Base-by-base conservation (phyloP, 2,888 invertebrate species). In the Brachyptera risi region DNA sequence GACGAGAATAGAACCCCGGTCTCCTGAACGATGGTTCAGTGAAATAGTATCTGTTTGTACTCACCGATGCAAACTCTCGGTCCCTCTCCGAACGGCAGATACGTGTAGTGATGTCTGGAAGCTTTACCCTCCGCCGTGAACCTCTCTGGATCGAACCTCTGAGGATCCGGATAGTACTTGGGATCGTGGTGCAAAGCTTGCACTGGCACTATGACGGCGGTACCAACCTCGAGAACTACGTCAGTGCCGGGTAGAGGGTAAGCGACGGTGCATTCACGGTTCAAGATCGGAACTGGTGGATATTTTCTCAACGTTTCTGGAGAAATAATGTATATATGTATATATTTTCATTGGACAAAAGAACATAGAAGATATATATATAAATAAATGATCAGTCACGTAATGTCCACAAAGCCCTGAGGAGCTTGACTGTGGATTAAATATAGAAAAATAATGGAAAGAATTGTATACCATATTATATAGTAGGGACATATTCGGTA, bases 91-190 rank as follows among this genome's bases (percentile, higher is more conserved):
- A 47, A 47, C 24, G 47, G 47, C 47, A 47, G 24, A 13, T 47
- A 47, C 23, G 47, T 23, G 47, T 47, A 47, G n/a, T 47, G 47
- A 13, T 23, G 47, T 9, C 47, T 3, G 11, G 47, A 21, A 5
- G 21, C 24, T 13, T 47, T 47, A 13, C 23, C 47, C 47, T 47
- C 47, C 5, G 19, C 21, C 4, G 21, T 19, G 47, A 47, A 47
- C 47, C 70, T 61, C 27, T 71, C 70, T 0, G 72, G 72, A 56
- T 71, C 67, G 62, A 72, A 72, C 58, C 66, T 67, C 19, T 68
- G 66, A 0, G 71, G 71, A 21, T 71, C 67, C 1, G 69, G 67
- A 57, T 65, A 71, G 63, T 66, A 66, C 19, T 68, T 63, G 4
- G 63, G 61, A 56, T 70, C 68, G 24, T 63, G 66, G 57, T 72